Base-by-base conservation (phyloP, 2,113 vertebrate genomes). In the Bucco capensis region DNA sequence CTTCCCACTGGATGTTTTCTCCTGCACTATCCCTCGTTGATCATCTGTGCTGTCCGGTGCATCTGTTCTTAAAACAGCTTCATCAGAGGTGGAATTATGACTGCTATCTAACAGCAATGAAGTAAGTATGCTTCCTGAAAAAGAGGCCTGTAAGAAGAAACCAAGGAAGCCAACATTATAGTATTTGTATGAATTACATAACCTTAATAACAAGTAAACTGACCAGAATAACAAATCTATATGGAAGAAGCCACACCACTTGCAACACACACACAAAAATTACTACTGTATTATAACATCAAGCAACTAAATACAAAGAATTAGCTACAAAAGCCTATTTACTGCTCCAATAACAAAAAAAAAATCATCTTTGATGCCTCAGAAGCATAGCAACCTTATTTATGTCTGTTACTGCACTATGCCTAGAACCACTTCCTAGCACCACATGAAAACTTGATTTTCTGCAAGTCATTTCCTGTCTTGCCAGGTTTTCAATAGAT, bases 31-130 rank as follows among this genome's bases (percentile, higher is more conserved):
- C 53, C 92, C 85, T 67, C 96, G 97, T 2, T 97, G 97, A 79
- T 98, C 98, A 44, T 97, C 98, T n/a, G 98, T 98, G 91, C 98
- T 98, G 66, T 98, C 98, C 1, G 98, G 98, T 14, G 98, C 97
- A 91, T 98, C 97, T 30, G 97, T 96, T 77, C 97, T 96, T 14
- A 93, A 30, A 17, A 81, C 60, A 7, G 95, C 70, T 78, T 97
- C 97, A 27, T 96, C 96, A 17, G 97, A 88, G 31, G 88, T 73
- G 57, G 95, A 91, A 56, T 49, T 97, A 84, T 96, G 95, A 71
- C 37, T 97, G 71, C 67, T 95, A 47, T 98, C 97, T 72, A 98
- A 91, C 30, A 98, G 95, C 92, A 98, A 35, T 10, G 98, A 97
- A 65, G 98, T 97, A 6, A 98, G 97, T 78, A 98, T 97, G 86